Conservation (phyloP, 2,113 vertebrate genomes). For the Pluvialis apricaria region DNA sequence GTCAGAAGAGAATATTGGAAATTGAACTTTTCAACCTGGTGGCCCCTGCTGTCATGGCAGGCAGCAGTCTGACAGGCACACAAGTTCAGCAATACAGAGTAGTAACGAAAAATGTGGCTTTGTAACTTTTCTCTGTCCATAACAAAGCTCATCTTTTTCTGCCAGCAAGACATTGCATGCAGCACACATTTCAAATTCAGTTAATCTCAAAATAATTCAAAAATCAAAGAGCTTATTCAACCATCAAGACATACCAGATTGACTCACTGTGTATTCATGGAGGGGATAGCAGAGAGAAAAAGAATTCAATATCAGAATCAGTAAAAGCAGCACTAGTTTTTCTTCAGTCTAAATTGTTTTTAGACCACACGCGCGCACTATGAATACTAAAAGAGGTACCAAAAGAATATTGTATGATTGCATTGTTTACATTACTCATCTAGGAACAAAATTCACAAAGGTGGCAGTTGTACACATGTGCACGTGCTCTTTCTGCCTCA, state of each 20-base stretch:
- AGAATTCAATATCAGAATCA: slow-evolving; percentile 70
- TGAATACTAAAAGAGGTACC: slow-evolving; percentile 65
- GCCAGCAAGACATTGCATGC: slow-evolving; percentile 70
- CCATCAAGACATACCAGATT: slow-evolving; percentile 73
- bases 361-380: slow-evolving; percentile 31
- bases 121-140: slow-evolving; percentile 73
- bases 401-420: slow-evolving; percentile 48
- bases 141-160: slow-evolving; percentile 75
- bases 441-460: slow-evolving; percentile 23
- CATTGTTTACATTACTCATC: slow-evolving; percentile 61
- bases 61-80: slow-evolving; percentile 13
- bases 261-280: slow-evolving; percentile 71
- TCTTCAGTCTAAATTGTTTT: slow-evolving; percentile 73
- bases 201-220: slow-evolving; percentile 82
- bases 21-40: slow-evolving; percentile 65
- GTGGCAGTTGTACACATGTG: not conserved
- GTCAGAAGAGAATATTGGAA: slow-evolving; percentile 54
- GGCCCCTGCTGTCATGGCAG: slow-evolving; percentile 18
- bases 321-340: slow-evolving; percentile 62
- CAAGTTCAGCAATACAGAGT: slow-evolving; percentile 24
- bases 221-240: slow-evolving; percentile 82
- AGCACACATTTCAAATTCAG: slow-evolving; percentile 78
- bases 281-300: slow-evolving; percentile 44
- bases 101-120: slow-evolving; percentile 67
- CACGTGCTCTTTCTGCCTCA: not conserved